phyloP scores from a whole-genome alignment of 2,888 invertebrate species.

The Anoncus sp. region DNA sequence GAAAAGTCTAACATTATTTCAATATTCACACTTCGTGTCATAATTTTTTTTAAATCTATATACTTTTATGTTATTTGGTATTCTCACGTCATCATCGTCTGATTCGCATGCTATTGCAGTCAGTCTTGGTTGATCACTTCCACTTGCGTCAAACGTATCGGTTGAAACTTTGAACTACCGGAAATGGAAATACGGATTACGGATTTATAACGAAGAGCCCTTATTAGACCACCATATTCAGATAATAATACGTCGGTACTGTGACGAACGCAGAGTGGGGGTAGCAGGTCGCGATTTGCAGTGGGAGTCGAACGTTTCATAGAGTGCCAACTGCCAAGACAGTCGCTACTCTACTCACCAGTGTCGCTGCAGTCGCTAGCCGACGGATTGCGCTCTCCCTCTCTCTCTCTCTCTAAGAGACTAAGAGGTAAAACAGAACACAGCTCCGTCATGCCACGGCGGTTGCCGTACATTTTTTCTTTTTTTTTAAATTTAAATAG shows the following conservation, averaged over 20 bases:
- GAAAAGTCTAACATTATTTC: too few species aligned
- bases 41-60: too few species aligned
- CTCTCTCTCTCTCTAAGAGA: background rate
- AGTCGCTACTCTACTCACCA: slow-evolving; percentile 1
- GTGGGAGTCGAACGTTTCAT: background rate
- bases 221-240: background rate
- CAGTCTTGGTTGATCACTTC: too few species aligned
- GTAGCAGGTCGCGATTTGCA: background rate
- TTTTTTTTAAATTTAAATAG: slow-evolving; percentile 15
- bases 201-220: background rate
- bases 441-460: slow-evolving; percentile 2
- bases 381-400: background rate
- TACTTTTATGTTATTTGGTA: too few species aligned
- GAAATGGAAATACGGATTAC: background rate
- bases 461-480: slow-evolving; percentile 5
- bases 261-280: background rate
- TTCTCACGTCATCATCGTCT: too few species aligned
- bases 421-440: slow-evolving; percentile 4
- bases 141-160: slow-evolving; percentile 9
- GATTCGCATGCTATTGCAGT: too few species aligned
- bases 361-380: slow-evolving; percentile 5
- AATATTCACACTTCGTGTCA: too few species aligned
- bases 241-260: slow-evolving; percentile 1
- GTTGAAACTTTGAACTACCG: slow-evolving; percentile 1
- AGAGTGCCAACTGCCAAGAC: too few species aligned